phyloP scores from a whole-genome alignment of 2,888 invertebrate genomes.

The Athripsodes cinereus region DNA sequence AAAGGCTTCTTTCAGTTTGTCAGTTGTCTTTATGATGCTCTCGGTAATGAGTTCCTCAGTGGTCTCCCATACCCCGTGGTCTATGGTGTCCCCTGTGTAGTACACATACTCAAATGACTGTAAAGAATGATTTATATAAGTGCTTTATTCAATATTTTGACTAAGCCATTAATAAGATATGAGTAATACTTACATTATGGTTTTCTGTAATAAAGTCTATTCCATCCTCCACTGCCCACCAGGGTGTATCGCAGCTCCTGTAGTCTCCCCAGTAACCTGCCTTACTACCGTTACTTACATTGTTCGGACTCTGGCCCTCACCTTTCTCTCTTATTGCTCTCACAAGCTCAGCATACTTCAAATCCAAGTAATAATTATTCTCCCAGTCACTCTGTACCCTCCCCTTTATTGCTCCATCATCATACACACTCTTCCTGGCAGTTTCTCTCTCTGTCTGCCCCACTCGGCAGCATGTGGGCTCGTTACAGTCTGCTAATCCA shows the following conservation, averaged over 20 bases:
- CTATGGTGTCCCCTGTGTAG: conserved; percentile 82
- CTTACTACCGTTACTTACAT: conserved; percentile 26
- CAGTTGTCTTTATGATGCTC: conserved; percentile 49
- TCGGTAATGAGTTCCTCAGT: conserved; percentile 55
- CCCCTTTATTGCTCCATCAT: conserved; percentile 33
- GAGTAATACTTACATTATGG: conserved; percentile 52
- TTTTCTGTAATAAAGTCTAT: conserved; percentile 53
- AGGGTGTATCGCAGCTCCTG: conserved; percentile 69
- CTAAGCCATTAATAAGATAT: too few species aligned
- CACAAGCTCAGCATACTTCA: conserved; percentile 19
- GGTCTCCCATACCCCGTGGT: conserved; percentile 87
- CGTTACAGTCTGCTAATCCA: conserved; percentile 63
- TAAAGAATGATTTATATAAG: too few species aligned
- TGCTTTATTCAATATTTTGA: too few species aligned
- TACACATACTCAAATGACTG: conserved; percentile 62
- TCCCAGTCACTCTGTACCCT: conserved; percentile 32
- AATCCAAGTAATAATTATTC: conserved; percentile 31
- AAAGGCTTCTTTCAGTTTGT: conserved; percentile 51
- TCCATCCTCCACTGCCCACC: conserved; percentile 60
- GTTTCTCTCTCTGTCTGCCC: conserved; percentile 41
- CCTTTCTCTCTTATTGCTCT: conserved; percentile 25
- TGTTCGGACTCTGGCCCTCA: conserved; percentile 13
- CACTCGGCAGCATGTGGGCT: conserved; percentile 71
- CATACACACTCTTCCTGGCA: conserved; percentile 22
- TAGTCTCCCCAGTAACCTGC: conserved; percentile 80